A percentile compares a stretch with the other conserved stretches of the same genome.
Conservation (phyloP, 1,140 invertebrate species). For the Temnothorax nylanderi region DNA sequence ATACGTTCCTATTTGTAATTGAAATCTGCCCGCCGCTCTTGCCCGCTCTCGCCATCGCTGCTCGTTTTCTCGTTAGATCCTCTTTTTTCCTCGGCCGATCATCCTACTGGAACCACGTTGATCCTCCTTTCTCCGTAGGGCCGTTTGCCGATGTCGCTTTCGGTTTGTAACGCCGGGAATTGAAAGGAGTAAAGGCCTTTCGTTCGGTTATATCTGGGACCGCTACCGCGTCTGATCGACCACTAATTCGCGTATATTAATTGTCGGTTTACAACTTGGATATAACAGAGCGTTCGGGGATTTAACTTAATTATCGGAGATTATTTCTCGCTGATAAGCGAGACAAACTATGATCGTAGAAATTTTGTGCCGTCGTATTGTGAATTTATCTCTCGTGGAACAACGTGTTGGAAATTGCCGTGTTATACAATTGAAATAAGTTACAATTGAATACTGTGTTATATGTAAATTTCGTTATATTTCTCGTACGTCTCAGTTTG, state of each 20-base stretch:
- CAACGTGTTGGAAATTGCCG: conserved; percentile 15
- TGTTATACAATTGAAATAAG: conserved; percentile 13
- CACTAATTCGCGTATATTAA: conserved; percentile 21
- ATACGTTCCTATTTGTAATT: conserved; percentile 65
- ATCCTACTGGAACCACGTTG: conserved; percentile 39
- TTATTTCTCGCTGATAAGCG: neutral
- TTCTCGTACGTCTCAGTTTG: neutral
- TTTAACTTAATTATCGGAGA: neutral
- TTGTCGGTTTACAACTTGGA: neutral
- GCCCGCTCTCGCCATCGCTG: neutral
- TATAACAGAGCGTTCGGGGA: neutral
- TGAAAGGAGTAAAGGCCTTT: conserved; percentile 25
- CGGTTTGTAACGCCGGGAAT: conserved; percentile 23
- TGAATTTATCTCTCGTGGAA: neutral
- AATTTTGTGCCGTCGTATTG: neutral
- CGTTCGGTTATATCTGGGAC: neutral
- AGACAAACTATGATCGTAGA: neutral
- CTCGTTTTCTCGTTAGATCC: conserved; percentile 40
- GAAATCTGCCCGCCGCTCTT: conserved; percentile 28
- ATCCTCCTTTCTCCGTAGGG: neutral
- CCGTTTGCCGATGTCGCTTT: conserved; percentile 16
- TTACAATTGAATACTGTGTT: neutral
- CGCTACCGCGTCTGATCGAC: neutral
- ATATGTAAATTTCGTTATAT: neutral
- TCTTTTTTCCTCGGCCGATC: conserved; percentile 42